These are phyloP conservation scores for Phalacrocorax brasilianus DNA, from an alignment of 2,113 vertebrate species.

Conservation along the genomic window DNA sequence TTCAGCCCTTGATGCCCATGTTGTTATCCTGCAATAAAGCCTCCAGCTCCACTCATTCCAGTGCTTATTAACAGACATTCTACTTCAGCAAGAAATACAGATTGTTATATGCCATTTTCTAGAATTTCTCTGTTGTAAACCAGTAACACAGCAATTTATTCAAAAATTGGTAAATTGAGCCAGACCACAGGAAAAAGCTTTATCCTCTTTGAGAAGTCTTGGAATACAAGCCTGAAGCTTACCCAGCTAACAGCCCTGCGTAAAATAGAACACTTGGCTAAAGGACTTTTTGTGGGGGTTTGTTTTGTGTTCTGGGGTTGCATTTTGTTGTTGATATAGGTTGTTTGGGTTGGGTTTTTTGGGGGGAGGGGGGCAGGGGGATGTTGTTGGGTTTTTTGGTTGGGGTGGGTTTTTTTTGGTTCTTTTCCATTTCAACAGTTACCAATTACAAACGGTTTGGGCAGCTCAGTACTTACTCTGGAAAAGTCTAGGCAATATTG, in stretches of 20 bases:
- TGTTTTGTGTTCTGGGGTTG: not conserved
- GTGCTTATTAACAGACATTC: not conserved
- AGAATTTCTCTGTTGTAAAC: not conserved
- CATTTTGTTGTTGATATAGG: too few species aligned
- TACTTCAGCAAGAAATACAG: not conserved
- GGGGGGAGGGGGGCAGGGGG: too few species aligned
- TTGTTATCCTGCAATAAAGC: not conserved
- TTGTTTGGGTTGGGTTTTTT: not conserved
- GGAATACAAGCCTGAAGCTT: not conserved
- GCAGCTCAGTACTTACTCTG: not conserved
- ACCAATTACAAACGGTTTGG: not conserved
- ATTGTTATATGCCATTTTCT: not conserved
- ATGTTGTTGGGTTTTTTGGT: too few species aligned
- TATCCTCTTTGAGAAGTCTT: not conserved
- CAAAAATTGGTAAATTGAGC: not conserved
- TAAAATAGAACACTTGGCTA: not conserved
- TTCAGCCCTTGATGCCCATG: not conserved
- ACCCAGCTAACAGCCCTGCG: not conserved
- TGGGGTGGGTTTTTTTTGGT: too few species aligned
- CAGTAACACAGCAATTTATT: not conserved
- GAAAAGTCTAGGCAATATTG: not conserved
- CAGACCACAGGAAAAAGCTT: conserved; percentile 29
- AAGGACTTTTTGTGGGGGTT: not conserved
- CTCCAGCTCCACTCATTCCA: not conserved
- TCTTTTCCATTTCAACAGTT: not conserved